phyloP scores from a whole-genome alignment of 2,113 vertebrate genomes.

The Syrrhaptes paradoxus region DNA sequence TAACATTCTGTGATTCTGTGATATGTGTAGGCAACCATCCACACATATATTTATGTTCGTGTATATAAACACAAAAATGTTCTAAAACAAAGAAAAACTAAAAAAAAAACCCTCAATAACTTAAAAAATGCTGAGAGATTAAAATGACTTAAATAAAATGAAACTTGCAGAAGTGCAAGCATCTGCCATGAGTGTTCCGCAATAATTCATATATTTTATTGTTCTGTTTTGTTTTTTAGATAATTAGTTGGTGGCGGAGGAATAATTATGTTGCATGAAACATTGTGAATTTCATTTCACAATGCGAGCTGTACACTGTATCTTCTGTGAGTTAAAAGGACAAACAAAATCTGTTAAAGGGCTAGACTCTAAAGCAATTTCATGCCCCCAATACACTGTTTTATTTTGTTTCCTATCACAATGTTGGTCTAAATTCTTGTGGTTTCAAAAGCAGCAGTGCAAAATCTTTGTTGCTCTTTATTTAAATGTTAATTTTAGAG shows the following conservation, averaged over 20 bases:
- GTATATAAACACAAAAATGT: not conserved
- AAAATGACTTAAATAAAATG: slow-evolving; percentile 53
- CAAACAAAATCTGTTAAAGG: slow-evolving; percentile 39
- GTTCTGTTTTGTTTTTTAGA: slow-evolving; percentile 57
- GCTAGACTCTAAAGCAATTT: not conserved
- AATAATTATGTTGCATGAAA: slow-evolving; percentile 41
- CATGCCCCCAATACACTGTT: not conserved
- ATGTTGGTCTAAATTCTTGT: not conserved
- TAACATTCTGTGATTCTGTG: no score
- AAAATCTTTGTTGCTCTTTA: not conserved
- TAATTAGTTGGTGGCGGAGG: slow-evolving; percentile 47
- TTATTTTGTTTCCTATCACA: not conserved
- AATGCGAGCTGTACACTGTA: not conserved
- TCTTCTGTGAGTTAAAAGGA: slow-evolving; percentile 3
- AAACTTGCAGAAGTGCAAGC: slow-evolving; percentile 25
- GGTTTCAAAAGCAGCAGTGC: not conserved
- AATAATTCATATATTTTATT: slow-evolving; percentile 65
- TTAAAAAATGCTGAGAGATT: slow-evolving; percentile 9
- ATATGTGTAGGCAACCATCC: no score
- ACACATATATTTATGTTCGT: not conserved
- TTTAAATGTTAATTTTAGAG: not conserved
- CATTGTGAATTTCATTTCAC: slow-evolving; percentile 55
- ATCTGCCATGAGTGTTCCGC: slow-evolving; percentile 15
- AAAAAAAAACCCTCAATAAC: not conserved
- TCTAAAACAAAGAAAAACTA: not conserved